Base-by-base conservation (phyloP, 1,140 invertebrate species). In the Drosophila subpulchrella region DNA sequence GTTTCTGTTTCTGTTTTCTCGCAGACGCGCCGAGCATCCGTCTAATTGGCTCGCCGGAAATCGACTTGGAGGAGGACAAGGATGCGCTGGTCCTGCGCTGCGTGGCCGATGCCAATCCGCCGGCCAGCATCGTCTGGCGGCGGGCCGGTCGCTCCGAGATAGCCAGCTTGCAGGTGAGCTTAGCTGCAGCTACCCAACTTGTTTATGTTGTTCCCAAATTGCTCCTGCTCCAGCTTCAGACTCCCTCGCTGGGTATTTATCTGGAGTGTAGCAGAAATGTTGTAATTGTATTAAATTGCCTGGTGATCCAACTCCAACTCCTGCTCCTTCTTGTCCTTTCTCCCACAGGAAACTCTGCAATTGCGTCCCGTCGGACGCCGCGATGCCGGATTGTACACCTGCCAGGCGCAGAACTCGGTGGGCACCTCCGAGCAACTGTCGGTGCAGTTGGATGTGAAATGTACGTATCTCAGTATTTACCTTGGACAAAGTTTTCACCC, bases 381-480 rank as follows among this genome's bases (percentile, higher is more conserved):
- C 73, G 94, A 96, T 84, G 94, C 95, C 0, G 96, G 95, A n/a
- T 92, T 95, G 5, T 97, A 97, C 91, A 95, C 95, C 56, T 98
- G 97, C 92, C 95, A 97, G 90, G 97, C 97, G 7, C 94, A 95
- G 75, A 98, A 98, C 90, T 94, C 94, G 44, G 94, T 97, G 36
- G 97, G 97, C 61, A 95, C 95, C 77, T 97, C 96, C 39, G 95
- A 96, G 83, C 95, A 96, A 6, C 94, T 97, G 47, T 95, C 95
- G 78, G 95, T 97, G 58, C 95, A 96, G 89, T 94, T 98, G 66
- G 96, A 97, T 91, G 95, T 98, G 53, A 97, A 97, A 95, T 98
- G 97, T 88, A 81, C 79, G 85, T 86, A 86, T 79, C 71, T 42
- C 34, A n/a, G 51, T 71, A 56, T 71, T 71, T 71, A 71, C 57